Evolutionary conservation across 2,888 invertebrate species (phyloP), one percentile per base, ranked within the genome.

Genomic region (Meiosimyza platycephala): DNA sequence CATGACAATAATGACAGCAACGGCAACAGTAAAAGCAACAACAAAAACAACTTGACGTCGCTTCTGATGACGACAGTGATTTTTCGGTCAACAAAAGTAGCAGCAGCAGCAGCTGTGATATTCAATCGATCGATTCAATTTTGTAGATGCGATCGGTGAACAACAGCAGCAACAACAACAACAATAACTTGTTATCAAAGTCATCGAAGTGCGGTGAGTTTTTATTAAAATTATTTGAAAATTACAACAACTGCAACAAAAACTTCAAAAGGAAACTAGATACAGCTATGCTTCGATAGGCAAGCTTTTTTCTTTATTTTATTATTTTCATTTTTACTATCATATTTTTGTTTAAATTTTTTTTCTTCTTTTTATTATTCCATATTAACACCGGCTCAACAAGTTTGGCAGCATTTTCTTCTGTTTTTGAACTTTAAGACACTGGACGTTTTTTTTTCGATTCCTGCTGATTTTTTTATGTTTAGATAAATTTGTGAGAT

Each of bases 1-100:
- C 88, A 91, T 90, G 67, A 28, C 52, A 52, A 70, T 22, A 47
- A 72, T 67, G 48, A 59, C 50, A 52, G n/a, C 28, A 40, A 16
- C 54, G 6, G 28, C 28, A 40, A 16, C 54, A 15, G 52, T 33
- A 9, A 40, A 40, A 9, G 40, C 40, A 40, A 40, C 40, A 40
- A 40, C 40, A 40, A 40, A 6, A 6, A 40, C 40, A 40, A 40
- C 40, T 40, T 40, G 40, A 40, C 40, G 40, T 40, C 40, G 40
- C 40, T 60, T 33, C 15, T 60, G 28, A 16, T 50, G 54, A 68
- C 50, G 59, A 59, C 60, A 59, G 22, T 60, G 59, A n/a, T 69
- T 68, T 69, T 69, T 50, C 68, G 68, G 68, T 59, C 67, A 47
- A 59, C 55, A 67, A 48, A 5, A 48, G 22, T 9, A 15, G 52